Base-by-base conservation (phyloP, 2,113 vertebrate species). In the Mobula hypostoma region DNA sequence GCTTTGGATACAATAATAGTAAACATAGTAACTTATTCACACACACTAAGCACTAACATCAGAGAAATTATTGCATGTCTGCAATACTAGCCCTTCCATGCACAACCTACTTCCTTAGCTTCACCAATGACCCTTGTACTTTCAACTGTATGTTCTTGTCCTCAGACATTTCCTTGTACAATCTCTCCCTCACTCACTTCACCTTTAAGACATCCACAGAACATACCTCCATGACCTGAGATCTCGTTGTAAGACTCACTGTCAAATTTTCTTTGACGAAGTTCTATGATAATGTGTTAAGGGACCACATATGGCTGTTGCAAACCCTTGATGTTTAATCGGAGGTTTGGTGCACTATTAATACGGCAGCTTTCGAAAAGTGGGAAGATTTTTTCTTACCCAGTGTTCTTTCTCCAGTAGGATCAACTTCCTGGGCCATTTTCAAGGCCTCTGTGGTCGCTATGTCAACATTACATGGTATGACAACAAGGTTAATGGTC, bases 401-500 rank as follows among this genome's bases (percentile, higher is more conserved):
- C 5, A 94, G 1, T 2, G 94, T 94, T 66, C 94, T 94, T 40
- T 19, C 72, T 58, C 94, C 94, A 32, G 74, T 32, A 66, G 94
- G 94, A 12, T 94, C 94, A 17, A 29, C 74, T 56, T 76, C 56
- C 94, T 79, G 94, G 11, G 94, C 94, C 94, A 94, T 94, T 32
- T 80, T 94, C 72, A 80, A 94, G 17, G 94, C 94, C 72, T 94
- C 72, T 17, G 94, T 94, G 72, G 94, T 94, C 1, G 72, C 77
- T 19, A 78, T 78, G 72, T 78, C 94, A 94, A 94, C 94, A 40
- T 94, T 78, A 58, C 72, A 76, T 58, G 77, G 72, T 21, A 80
- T 94, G 36, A 78, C 77, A 17, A 94, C 94, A 32, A 94, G 72
- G 40, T 79, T 94, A 66, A 94, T 94, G 48, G 94, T 94, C 61